A percentile compares a stretch with the other conserved stretches of the same genome.
Evolutionary conservation across 1,140 invertebrate genomes (phyloP).

Genomic region (Zaprionus taronus): DNA sequence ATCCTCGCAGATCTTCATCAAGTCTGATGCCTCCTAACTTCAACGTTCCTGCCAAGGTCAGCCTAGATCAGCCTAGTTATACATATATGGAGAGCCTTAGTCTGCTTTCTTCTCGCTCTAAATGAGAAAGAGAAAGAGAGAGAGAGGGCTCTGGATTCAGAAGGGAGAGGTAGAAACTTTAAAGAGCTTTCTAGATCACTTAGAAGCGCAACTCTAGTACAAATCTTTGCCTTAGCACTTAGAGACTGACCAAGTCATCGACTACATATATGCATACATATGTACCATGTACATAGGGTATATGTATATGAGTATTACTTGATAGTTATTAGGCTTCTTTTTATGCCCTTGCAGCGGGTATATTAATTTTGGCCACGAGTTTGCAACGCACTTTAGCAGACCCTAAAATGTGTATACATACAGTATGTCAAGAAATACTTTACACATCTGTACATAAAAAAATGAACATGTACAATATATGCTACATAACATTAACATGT

Average conservation of each 20-base stretch:
- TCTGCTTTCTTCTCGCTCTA: neutral
- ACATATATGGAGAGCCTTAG: neutral
- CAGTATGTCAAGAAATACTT: no score
- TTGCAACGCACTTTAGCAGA: no score
- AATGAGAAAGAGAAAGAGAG: neutral
- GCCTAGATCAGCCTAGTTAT: constrained; percentile 14
- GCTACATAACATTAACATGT: no score
- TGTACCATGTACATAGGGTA: constrained; percentile 6
- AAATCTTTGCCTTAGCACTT: constrained; percentile 1
- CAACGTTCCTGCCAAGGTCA: constrained; percentile 40
- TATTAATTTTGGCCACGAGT: no score
- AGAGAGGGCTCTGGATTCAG: neutral
- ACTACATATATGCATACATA: neutral
- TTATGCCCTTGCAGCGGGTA: no score
- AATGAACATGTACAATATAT: no score
- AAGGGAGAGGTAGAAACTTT: neutral
- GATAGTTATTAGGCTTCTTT: neutral
- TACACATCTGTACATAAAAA: no score
- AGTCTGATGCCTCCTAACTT: neutral
- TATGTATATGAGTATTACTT: constrained; percentile 31
- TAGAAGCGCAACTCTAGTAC: neutral
- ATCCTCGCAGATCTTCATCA: neutral
- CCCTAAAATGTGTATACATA: no score
- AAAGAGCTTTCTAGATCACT: neutral
- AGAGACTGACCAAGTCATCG: constrained; percentile 4